Base-by-base conservation (phyloP, 2,113 vertebrate genomes). In the Odobenus rosmarus region DNA sequence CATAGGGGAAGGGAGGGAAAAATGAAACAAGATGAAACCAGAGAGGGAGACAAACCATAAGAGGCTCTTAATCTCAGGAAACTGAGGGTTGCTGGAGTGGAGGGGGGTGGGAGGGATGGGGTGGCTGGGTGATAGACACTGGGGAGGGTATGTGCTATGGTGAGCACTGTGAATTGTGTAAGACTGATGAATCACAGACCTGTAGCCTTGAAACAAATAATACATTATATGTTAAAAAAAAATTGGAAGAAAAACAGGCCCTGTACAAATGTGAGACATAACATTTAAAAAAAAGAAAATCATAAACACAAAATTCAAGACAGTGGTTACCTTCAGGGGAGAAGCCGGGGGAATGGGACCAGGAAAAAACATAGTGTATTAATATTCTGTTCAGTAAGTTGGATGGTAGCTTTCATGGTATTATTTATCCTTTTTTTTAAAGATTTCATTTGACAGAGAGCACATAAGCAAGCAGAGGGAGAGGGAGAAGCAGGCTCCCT, bases 281-380 rank as follows among this genome's bases (percentile, higher is more conserved):
- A 62, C 26, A 1, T 28, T 1, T 51, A 59, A 12, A 80, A 72
- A n/a, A 69, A 69, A 69, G 18, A 2, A 62, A 90, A 51, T 76
- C 9, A 90, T 88, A 93, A 94, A 89, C 42, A 53, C 33, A 84
- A 91, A 85, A 49, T 84, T 80, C 28, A 76, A 90, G 77, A 59
- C 49, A 91, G 39, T 51, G 21, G 21, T 86, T 90, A 16, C 61
- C 79, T 72, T 85, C 31, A 46, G 71, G 49, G 61, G 57, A 59
- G n/a, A 92, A 49, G 6, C n/a, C 19, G 4, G 28, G 36, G 16
- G 42, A 26, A 59, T 81, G 21, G 9, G 46, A 87, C 67, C 28
- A 80, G 81, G 11, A 88, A n/a, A n/a, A 88, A 88, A 74, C 39
- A 87, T 26, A 92, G 10, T 19, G 5, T 96, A 36, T 31, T 91